Conservation (phyloP, 2,797 vertebrate species). For the Gymnoscopelus microlampas region DNA sequence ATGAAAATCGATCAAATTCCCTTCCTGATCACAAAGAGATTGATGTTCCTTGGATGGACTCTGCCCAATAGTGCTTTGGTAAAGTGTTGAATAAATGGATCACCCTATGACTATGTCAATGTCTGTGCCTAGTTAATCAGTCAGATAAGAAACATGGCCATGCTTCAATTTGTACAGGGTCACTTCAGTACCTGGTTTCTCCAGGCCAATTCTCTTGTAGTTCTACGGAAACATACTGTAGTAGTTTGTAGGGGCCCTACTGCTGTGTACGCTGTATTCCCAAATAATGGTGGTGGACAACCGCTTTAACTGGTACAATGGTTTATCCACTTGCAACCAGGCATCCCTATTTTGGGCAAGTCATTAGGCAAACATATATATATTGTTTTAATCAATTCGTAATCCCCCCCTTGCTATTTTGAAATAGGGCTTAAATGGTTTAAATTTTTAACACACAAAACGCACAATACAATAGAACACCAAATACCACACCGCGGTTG, state of each 20-base stretch:
- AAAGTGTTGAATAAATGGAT: slow-evolving; percentile 4
- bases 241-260: not conserved
- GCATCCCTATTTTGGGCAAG: too few relatives aligned
- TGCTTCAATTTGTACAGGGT: not conserved
- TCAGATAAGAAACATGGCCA: not conserved
- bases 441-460: too few relatives aligned
- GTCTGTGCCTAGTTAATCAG: not conserved
- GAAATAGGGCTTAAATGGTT: too few relatives aligned
- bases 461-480: too few relatives aligned
- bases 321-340: too few relatives aligned
- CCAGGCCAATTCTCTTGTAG: not conserved
- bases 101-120: not conserved
- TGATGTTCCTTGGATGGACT: not conserved
- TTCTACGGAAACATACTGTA: not conserved
- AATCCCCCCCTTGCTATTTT: too few relatives aligned
- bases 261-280: not conserved
- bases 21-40: not conserved
- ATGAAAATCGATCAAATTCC: not conserved
- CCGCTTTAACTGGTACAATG: too few relatives aligned
- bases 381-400: too few relatives aligned
- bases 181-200: not conserved
- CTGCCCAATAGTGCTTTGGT: not conserved
- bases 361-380: too few relatives aligned
- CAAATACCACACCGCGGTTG: too few relatives aligned
- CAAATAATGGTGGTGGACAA: too few relatives aligned